phyloP scores from a whole-genome alignment of 2,888 invertebrate genomes.

The Poecilobothrus nobilitatus region DNA sequence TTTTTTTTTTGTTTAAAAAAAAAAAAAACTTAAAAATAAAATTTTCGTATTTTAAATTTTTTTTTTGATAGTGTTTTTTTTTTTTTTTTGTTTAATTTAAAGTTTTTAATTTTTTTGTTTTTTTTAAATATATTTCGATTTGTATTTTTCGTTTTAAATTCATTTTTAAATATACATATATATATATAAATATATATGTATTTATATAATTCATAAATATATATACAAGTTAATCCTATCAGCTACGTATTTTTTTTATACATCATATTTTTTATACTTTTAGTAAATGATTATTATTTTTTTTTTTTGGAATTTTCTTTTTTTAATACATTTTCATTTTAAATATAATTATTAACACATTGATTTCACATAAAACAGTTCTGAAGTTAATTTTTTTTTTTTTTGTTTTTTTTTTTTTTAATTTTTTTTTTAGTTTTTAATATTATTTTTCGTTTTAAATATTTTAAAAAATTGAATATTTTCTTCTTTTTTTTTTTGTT shows the following conservation, averaged over 20 bases:
- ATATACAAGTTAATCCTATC: neutral
- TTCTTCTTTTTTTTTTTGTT: too few species aligned
- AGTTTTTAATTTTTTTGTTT: slow-evolving; percentile 10
- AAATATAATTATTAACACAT: slow-evolving; percentile 1
- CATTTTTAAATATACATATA: neutral
- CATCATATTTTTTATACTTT: neutral
- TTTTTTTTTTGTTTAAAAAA: slow-evolving; percentile 1
- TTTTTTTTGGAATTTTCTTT: neutral
- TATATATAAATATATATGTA: neutral
- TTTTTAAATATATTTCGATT: slow-evolving; percentile 7
- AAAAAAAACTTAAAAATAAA: slow-evolving; percentile 18
- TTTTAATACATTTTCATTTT: neutral
- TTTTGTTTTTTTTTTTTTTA: too few species aligned
- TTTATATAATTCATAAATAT: neutral
- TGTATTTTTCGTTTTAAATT: slow-evolving; percentile 9
- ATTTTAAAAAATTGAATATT: too few species aligned
- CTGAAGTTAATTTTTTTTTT: neutral
- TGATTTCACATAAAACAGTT: neutral
- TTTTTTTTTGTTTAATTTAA: slow-evolving; percentile 11
- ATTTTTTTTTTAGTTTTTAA: too few species aligned
- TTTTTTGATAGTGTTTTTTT: neutral
- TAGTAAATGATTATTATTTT: neutral
- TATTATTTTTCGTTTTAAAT: too few species aligned
- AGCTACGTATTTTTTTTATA: neutral
- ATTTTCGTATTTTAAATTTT: neutral